phyloP scores from a whole-genome alignment of 2,888 invertebrate genomes.

The Quadroppia sp. region DNA sequence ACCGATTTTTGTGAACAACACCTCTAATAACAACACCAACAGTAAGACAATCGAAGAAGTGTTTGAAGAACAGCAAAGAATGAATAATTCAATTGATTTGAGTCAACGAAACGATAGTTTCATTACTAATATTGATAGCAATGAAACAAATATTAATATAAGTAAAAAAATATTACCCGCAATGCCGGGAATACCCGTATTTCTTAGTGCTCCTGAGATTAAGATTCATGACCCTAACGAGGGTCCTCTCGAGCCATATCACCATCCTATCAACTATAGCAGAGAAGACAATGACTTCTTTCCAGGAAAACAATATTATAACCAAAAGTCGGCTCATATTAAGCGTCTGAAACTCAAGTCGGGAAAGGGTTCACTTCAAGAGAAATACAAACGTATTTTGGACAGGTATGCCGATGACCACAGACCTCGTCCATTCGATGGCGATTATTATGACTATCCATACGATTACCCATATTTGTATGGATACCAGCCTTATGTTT shows the following conservation, averaged over 20 bases:
- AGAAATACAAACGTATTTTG: neutral
- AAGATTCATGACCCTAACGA: constrained; percentile 16
- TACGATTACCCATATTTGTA: too few species aligned
- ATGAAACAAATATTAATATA: neutral
- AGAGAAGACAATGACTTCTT: too few species aligned
- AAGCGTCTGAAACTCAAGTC: neutral
- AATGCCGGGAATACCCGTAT: constrained; percentile 10
- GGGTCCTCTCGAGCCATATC: neutral
- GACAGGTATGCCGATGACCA: neutral
- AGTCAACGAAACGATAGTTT: neutral
- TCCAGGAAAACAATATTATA: neutral
- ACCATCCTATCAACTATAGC: neutral
- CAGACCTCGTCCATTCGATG: neutral
- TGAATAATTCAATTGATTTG: neutral
- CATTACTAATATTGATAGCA: neutral
- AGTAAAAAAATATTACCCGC: neutral
- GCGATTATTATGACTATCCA: too few species aligned
- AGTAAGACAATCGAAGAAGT: neutral
- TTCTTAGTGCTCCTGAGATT: neutral
- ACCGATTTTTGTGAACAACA: too few species aligned
- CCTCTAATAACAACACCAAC: neutral
- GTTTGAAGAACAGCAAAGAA: neutral
- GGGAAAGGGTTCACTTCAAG: constrained; percentile 11
- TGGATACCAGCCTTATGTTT: too few species aligned
- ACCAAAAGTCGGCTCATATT: neutral